Evolutionary conservation across 2,797 vertebrate species (phyloP), one percentile per base, ranked within the genome.

Genomic region (Syngnathus rostellatus): DNA sequence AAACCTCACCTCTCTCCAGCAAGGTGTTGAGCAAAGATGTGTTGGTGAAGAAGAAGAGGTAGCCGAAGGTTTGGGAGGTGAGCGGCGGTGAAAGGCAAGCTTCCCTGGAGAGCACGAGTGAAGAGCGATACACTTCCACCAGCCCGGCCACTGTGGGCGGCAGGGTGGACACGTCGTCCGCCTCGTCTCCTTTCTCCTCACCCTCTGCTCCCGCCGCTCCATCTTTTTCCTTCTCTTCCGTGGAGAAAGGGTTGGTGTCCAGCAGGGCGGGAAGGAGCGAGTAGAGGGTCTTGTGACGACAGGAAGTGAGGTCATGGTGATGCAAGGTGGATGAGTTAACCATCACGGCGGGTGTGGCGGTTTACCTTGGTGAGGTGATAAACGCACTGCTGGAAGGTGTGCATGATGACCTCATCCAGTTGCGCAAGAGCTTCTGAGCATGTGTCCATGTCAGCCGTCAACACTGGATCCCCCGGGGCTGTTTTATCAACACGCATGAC

Each of bases 11-110:
- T 94, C 94, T 91, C 81, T 97, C 95, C 83, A 97, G 90, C 76
- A 97, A 81, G 1, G 94, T 94, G 72, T 97, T 97, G 81, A 97
- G 91, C 74, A 97, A 86, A 43, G 95, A 96, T 10, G 95, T 94
- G 76, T 97, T 96, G 87, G 94, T 95, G 88, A 96, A 97, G 86
- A 96, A 97, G 85, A 97, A 96, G 77, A 96, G 92, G 85, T 97
- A 97, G 75, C 94, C 94, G 0, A 97, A 97, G 3, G 94, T 96
- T 85, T 97, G 95, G n/a, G 94, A 95, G 64, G 94, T 94, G 39
- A 97, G 92, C 1, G 94, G 94, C 0, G 94, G 93, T 14, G 95
- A 95, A 55, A 96, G 89, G 72, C 92, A 92, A 0, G 93, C 94
- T 55, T 94, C 92, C 58, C 91, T 83, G 0, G 94, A 94, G 76